Conservation (phyloP, 2,113 vertebrate species). For the Scatophagus argus region DNA sequence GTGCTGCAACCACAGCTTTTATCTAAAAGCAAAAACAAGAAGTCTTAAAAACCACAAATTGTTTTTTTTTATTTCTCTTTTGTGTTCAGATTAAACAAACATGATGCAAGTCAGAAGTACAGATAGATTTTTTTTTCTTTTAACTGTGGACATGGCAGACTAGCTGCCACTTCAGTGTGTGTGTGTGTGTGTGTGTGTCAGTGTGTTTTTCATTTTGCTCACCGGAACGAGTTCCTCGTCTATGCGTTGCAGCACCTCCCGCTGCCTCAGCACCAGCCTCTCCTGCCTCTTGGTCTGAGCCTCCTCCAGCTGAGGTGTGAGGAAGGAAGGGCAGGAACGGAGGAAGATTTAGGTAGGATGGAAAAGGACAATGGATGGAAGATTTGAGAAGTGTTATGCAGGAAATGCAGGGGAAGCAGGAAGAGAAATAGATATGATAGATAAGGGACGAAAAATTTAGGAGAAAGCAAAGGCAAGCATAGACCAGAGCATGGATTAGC, state of each 20-base stretch:
- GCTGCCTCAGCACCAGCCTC: slow-evolving; percentile 81
- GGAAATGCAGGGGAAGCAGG: not conserved
- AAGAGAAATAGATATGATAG: not conserved
- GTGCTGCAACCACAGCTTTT: too few species aligned
- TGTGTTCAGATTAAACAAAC: not conserved
- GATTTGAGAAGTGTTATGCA: not conserved
- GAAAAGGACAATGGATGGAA: not conserved
- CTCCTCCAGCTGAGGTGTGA: slow-evolving; percentile 84
- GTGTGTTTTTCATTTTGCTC: slow-evolving; percentile 41
- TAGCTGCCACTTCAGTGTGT: not conserved
- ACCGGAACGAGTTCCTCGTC: slow-evolving; percentile 86
- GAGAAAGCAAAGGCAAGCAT: not conserved
- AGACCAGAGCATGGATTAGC: not conserved
- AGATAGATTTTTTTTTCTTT: too few species aligned
- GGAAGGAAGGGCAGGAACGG: not conserved
- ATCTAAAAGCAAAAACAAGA: too few species aligned
- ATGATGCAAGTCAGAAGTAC: not conserved
- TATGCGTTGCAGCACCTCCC: slow-evolving; percentile 85
- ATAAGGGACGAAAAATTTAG: not conserved
- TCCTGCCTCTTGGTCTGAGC: slow-evolving; percentile 88
- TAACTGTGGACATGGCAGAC: not conserved
- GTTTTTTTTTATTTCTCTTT: not conserved
- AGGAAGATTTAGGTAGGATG: not conserved
- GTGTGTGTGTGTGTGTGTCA: not conserved
- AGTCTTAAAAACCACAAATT: not conserved